phyloP scores from a whole-genome alignment of 2,113 vertebrate genomes.

The Caranx ignobilis region DNA sequence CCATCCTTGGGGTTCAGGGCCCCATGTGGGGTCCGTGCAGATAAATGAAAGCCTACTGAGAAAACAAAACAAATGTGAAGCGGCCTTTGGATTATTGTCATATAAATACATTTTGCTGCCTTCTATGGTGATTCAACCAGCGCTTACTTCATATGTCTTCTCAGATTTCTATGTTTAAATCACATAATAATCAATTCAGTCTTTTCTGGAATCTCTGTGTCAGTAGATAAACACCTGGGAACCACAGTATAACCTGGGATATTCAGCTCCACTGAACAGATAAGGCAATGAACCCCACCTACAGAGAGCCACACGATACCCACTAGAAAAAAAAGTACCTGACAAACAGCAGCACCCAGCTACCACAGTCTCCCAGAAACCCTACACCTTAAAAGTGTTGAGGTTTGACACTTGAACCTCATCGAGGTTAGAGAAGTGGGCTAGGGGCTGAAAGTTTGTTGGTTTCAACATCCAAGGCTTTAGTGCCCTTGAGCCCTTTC shows the following conservation, averaged over 20 bases:
- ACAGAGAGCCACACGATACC: not conserved
- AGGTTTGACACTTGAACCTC: not conserved
- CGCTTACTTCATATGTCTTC: not conserved
- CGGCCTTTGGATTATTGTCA: not conserved
- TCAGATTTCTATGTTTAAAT: not conserved
- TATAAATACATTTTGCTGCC: not conserved
- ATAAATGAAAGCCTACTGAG: not conserved
- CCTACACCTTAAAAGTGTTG: not conserved
- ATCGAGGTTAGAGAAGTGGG: too few relatives aligned
- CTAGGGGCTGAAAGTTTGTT: too few relatives aligned
- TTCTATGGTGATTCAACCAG: not conserved
- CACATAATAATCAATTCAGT: not conserved
- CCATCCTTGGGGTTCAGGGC: not conserved
- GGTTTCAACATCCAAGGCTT: too few relatives aligned
- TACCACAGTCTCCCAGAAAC: not conserved
- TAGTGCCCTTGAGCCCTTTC: too few relatives aligned
- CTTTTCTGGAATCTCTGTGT: not conserved
- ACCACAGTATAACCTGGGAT: not conserved
- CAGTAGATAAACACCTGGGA: slow-evolving; percentile 2
- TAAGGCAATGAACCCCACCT: not conserved
- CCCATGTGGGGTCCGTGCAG: slow-evolving; percentile 37
- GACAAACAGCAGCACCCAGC: slow-evolving; percentile 1
- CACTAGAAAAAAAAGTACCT: not conserved
- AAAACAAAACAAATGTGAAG: slow-evolving; percentile 22
- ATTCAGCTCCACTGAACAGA: not conserved